phyloP scores from a whole-genome alignment of 1,140 invertebrate species.

The Vanessa tameamea region DNA sequence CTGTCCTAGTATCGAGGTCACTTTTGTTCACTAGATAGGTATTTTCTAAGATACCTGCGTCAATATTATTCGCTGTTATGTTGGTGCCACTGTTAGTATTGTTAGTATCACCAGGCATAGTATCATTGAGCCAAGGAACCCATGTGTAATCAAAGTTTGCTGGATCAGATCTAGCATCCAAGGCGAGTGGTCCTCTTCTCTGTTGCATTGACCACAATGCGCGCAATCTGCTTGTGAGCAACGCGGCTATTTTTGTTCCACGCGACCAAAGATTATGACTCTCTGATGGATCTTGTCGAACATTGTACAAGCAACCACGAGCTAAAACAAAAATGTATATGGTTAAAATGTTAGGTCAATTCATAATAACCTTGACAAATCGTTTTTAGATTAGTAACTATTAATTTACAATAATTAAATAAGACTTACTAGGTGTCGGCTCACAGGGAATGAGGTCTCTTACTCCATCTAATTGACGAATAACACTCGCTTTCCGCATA shows the following conservation, averaged over 20 bases:
- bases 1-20: conserved; percentile 4
- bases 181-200: conserved; percentile 42
- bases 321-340: background rate
- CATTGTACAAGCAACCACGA: conserved; percentile 60
- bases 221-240: conserved; percentile 56
- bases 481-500: conserved; percentile 46
- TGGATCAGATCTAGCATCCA: conserved; percentile 55
- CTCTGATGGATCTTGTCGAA: conserved; percentile 63
- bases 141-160: conserved; percentile 61
- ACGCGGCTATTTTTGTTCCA: conserved; percentile 52
- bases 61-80: conserved; percentile 7
- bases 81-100: conserved; percentile 14
- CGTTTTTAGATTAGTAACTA: too few species aligned
- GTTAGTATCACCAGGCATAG: conserved; percentile 17
- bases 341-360: background rate
- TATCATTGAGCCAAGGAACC: conserved; percentile 60
- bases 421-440: conserved; percentile 63
- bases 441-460: conserved; percentile 55
- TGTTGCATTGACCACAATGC: conserved; percentile 56
- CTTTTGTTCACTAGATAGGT: background rate
- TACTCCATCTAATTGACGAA: conserved; percentile 52
- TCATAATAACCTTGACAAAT: too few species aligned
- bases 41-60: background rate
- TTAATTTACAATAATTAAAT: background rate
- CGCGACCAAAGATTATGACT: conserved; percentile 62